These are phyloP conservation scores for Microtus oregoni DNA, from an alignment of 2,113 vertebrate species.

Conservation along the genomic window DNA sequence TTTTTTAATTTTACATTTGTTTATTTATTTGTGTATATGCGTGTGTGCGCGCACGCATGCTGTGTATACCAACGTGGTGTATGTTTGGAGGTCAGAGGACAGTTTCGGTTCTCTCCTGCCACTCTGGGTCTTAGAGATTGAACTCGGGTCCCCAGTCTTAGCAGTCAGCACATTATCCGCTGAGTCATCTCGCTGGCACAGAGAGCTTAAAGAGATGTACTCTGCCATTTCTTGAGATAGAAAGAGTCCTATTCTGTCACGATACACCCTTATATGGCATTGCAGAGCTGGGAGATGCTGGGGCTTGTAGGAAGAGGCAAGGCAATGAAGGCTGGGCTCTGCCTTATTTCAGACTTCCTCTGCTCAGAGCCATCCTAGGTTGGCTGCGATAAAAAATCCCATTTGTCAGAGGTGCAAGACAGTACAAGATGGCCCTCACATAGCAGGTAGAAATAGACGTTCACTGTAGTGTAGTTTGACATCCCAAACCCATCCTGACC, in stretches of 20 bases:
- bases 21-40: neutral
- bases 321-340: neutral
- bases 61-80: neutral
- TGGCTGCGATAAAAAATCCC: neutral
- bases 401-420: neutral
- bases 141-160: neutral
- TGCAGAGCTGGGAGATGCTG: no score
- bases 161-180: neutral
- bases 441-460: neutral
- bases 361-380: neutral
- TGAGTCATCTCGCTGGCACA: neutral
- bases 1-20: neutral
- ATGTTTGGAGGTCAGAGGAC: neutral
- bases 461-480: neutral
- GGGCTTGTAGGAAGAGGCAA: neutral
- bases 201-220: neutral
- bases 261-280: neutral
- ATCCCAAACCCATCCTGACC: neutral
- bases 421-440: neutral
- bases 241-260: neutral
- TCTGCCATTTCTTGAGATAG: neutral
- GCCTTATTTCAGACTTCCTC: neutral
- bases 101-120: neutral
- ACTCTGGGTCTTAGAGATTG: neutral
- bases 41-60: neutral